These are phyloP conservation scores for Solenodon paradoxus DNA, from an alignment of 2,113 vertebrate genomes.

Conservation along the genomic window DNA sequence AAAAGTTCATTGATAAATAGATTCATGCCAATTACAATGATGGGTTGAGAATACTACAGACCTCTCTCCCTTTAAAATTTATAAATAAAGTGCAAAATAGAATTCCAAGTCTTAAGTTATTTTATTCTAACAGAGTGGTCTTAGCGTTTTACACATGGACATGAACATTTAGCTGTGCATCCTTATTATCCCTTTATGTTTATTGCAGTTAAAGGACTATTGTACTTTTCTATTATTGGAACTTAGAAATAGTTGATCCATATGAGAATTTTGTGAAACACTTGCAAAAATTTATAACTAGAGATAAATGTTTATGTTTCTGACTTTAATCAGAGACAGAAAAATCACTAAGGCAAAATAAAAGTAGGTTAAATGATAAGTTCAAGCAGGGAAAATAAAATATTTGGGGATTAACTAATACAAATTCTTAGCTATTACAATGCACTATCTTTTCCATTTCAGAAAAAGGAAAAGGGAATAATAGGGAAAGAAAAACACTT, in stretches of 20 bases:
- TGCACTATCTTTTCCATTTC: neutral
- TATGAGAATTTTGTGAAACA: constrained; percentile 1
- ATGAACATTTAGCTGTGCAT: neutral
- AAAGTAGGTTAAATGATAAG: neutral
- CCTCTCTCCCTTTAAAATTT: neutral
- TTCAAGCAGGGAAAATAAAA: neutral
- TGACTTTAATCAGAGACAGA: neutral
- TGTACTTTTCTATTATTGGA: neutral
- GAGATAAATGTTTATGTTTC: neutral
- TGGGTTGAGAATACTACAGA: neutral
- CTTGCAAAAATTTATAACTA: neutral
- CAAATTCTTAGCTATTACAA: neutral
- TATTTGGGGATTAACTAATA: neutral
- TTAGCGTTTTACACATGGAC: neutral
- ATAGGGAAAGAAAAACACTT: neutral
- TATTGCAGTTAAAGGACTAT: neutral
- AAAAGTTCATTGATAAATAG: neutral
- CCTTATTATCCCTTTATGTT: neutral
- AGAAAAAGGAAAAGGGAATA: neutral
- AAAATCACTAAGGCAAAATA: constrained; percentile 3
- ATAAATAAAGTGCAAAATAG: neutral
- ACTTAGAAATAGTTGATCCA: neutral
- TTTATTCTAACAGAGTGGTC: too few relatives aligned
- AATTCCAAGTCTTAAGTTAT: neutral
- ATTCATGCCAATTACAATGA: neutral